A percentile compares a stretch with the other conserved stretches of the same genome.
Conservation (phyloP, 2,888 invertebrate genomes). For the Phoronis australis region DNA sequence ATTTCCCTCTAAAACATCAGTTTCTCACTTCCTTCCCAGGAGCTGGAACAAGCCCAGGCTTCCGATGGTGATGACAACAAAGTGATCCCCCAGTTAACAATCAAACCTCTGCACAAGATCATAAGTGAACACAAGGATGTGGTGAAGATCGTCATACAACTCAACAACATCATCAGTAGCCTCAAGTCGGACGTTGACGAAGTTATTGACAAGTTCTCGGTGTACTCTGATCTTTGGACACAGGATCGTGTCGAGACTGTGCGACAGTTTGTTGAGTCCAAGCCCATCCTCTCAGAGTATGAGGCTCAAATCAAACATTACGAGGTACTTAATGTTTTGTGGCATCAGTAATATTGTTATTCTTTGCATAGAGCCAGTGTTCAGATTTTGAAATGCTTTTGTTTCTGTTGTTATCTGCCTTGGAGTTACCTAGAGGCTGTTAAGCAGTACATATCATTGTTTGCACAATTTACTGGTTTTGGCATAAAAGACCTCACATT, state of each 20-base stretch:
- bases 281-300: conserved; percentile 55
- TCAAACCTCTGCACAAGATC: conserved; percentile 50
- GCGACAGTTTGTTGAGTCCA: conserved; percentile 51
- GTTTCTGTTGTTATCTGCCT: too few species aligned
- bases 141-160: conserved; percentile 60
- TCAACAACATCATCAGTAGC: conserved; percentile 47
- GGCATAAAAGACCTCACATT: too few species aligned
- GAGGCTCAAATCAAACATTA: conserved; percentile 54
- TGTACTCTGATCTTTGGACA: conserved; percentile 63
- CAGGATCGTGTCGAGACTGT: conserved; percentile 51
- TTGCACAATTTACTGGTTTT: too few species aligned
- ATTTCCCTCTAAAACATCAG: background rate
- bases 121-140: conserved; percentile 81
- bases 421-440: too few species aligned
- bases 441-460: too few species aligned
- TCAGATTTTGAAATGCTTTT: too few species aligned
- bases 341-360: too few species aligned
- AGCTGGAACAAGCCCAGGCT: conserved; percentile 33
- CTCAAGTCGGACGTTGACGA: conserved; percentile 67
- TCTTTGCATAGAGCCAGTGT: too few species aligned
- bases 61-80: conserved; percentile 38
- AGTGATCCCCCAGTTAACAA: conserved; percentile 29
- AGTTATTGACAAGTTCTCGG: conserved; percentile 80
- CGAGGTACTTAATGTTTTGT: too few species aligned
- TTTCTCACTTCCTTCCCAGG: conserved; percentile 22